These are phyloP conservation scores for Trichogramma dendrolimi DNA, from an alignment of 2,888 invertebrate genomes.

Conservation along the genomic window DNA sequence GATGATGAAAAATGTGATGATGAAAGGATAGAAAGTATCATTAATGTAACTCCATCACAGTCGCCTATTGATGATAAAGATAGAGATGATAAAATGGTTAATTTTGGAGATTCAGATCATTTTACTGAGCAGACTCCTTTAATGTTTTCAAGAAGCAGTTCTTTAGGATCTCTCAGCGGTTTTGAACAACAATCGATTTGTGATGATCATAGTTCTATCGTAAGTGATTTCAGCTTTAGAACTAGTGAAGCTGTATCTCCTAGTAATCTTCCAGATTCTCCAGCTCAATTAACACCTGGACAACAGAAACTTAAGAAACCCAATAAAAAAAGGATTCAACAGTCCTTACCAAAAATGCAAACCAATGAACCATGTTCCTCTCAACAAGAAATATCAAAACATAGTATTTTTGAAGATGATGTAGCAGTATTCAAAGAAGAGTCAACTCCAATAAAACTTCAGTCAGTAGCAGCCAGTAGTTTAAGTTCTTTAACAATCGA, in stretches of 20 bases:
- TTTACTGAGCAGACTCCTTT: conserved; percentile 88
- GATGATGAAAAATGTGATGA: conserved; percentile 25
- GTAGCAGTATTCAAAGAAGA: conserved; percentile 77
- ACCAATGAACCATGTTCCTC: conserved; percentile 8
- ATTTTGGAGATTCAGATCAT: conserved; percentile 62
- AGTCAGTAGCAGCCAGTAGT: conserved; percentile 71
- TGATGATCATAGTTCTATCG: conserved; percentile 79
- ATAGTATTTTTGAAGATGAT: conserved; percentile 74
- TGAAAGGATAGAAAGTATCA: conserved; percentile 23
- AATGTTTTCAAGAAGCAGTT: conserved; percentile 93
- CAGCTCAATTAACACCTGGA: conserved; percentile 74
- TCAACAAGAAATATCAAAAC: conserved; percentile 17
- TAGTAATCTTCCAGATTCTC: conserved; percentile 92
- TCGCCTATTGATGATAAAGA: conserved; percentile 21
- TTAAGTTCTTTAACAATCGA: conserved; percentile 83
- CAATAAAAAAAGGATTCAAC: conserved; percentile 12
- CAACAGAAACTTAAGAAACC: conserved; percentile 33
- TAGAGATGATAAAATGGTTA: conserved; percentile 57
- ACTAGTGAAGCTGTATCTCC: conserved; percentile 85
- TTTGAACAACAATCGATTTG: conserved; percentile 77
- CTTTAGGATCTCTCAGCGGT: conserved; percentile 84
- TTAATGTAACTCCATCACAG: conserved; percentile 28
- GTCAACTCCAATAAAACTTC: conserved; percentile 79
- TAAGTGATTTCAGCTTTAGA: conserved; percentile 79
- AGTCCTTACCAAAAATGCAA: conserved; percentile 12